phyloP scores from a whole-genome alignment of 2,888 invertebrate species.

The Gerris lacustris region DNA sequence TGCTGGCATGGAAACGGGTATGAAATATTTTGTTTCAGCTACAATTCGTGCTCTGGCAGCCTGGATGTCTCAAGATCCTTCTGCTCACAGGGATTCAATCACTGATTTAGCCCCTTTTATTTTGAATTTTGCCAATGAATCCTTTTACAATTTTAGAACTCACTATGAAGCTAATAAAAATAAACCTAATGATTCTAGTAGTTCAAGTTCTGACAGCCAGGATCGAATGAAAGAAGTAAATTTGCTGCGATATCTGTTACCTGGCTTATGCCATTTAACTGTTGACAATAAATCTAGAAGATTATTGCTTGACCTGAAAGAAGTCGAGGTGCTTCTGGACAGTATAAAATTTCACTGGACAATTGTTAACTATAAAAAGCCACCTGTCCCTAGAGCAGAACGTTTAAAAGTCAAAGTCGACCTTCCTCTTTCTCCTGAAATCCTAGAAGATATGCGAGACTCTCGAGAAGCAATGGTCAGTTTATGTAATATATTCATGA shows the following conservation, averaged over 20 bases:
- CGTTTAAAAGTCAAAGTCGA: constrained; percentile 62
- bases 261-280: constrained; percentile 79
- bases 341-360: constrained; percentile 73
- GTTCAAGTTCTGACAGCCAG: constrained; percentile 36
- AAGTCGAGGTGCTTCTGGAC: constrained; percentile 69
- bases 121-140: constrained; percentile 65
- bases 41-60: constrained; percentile 71
- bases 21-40: constrained; percentile 69
- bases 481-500: constrained; percentile 84
- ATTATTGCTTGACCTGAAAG: constrained; percentile 60
- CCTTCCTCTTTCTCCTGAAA: constrained; percentile 58
- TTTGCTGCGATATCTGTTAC: constrained; percentile 67
- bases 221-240: constrained; percentile 51
- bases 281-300: constrained; percentile 79
- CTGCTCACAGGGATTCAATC: constrained; percentile 72
- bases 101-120: constrained; percentile 71
- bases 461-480: constrained; percentile 75
- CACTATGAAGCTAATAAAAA: constrained; percentile 55
- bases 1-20: constrained; percentile 52
- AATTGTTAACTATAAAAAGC: constrained; percentile 72
- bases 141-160: constrained; percentile 59
- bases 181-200: constrained; percentile 39
- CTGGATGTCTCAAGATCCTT: constrained; percentile 86
- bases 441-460: constrained; percentile 70
- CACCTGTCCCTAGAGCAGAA: constrained; percentile 67